Conservation (phyloP, 2,113 vertebrate genomes). For the Dicaeum eximium region DNA sequence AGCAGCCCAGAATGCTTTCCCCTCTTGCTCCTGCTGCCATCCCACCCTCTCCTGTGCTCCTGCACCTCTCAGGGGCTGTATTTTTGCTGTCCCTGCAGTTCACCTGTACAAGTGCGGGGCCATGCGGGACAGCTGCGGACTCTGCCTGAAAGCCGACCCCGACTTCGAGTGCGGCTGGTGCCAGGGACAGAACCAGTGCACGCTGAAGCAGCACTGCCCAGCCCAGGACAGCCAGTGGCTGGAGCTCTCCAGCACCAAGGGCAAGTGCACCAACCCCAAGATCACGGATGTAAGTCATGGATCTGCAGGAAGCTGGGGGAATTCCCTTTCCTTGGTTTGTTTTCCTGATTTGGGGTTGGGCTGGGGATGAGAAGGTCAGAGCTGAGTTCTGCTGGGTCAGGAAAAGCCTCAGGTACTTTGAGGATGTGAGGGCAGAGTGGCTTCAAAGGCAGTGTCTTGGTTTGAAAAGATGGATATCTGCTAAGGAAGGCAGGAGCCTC, state of each 20-base stretch:
- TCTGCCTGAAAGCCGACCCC: constrained; percentile 94
- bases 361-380: background rate
- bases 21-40: no score
- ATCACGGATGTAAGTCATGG: constrained; percentile 87
- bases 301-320: background rate
- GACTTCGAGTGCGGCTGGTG: constrained; percentile 97
- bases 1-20: background rate
- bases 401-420: background rate
- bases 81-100: constrained; percentile 72
- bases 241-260: constrained; percentile 87
- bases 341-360: background rate
- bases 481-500: no score
- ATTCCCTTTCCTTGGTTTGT: background rate
- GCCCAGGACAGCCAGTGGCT: constrained; percentile 88
- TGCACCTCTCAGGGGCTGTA: background rate
- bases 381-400: background rate
- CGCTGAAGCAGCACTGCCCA: constrained; percentile 91
- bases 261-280: constrained; percentile 94
- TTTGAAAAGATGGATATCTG: no score
- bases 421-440: background rate
- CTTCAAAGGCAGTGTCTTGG: background rate
- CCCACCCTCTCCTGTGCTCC: no score
- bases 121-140: constrained; percentile 90
- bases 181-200: constrained; percentile 88
- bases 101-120: constrained; percentile 97